Percentiles rank a stretch among this genome's conserved stretches.
Evolutionary conservation across 2,888 invertebrate species (phyloP).

Genomic region (Rugalucina vietnamica): DNA sequence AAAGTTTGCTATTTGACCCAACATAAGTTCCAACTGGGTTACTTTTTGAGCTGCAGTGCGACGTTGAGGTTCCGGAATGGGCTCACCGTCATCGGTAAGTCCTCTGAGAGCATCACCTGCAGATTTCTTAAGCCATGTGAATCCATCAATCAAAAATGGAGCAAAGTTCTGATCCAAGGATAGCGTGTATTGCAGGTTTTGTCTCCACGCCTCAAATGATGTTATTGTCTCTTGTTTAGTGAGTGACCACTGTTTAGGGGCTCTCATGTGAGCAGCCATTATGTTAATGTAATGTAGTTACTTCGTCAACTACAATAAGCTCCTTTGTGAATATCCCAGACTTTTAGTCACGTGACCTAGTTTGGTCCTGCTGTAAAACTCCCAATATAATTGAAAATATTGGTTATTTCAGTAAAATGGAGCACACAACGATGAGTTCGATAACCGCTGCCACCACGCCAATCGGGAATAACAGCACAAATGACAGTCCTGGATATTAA

Average conservation of each 20-base stretch:
- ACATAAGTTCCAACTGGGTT: constrained; percentile 49
- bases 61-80: constrained; percentile 20
- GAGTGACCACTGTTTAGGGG: constrained; percentile 53
- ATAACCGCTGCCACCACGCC: too few relatives aligned
- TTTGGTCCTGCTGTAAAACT: too few relatives aligned
- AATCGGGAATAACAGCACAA: too few relatives aligned
- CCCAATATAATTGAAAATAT: too few relatives aligned
- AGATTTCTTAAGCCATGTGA: constrained; percentile 42
- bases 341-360: too few relatives aligned
- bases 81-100: constrained; percentile 48
- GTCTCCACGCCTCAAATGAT: constrained; percentile 51
- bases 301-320: background rate
- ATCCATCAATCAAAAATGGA: constrained; percentile 39
- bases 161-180: constrained; percentile 53
- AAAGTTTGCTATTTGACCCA: constrained; percentile 50
- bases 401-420: too few relatives aligned
- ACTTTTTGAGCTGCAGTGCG: constrained; percentile 48
- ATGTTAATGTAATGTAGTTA: background rate
- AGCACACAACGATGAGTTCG: too few relatives aligned
- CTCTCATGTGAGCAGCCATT: constrained; percentile 24
- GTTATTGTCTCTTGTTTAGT: constrained; percentile 49
- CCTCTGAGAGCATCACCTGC: constrained; percentile 33
- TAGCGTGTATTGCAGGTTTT: constrained; percentile 52
- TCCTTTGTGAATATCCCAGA: too few relatives aligned
- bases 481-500: too few relatives aligned